Conservation (phyloP, 2,113 vertebrate species). For the Cololabis saira region DNA sequence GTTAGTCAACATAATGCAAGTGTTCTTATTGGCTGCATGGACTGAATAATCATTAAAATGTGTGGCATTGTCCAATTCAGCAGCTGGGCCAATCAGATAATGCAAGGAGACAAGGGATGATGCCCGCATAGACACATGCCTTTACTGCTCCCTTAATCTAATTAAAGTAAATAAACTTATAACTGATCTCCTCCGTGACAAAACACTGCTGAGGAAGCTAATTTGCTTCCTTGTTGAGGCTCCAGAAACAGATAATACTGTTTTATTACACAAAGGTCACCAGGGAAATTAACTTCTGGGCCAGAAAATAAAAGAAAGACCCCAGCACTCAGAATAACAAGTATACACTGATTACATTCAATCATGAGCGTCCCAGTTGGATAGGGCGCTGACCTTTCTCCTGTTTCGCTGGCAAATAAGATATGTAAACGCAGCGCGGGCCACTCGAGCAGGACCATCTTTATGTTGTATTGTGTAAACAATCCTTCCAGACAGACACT, state of each 20-base stretch:
- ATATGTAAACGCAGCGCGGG: constrained; percentile 71
- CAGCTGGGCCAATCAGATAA: constrained; percentile 72
- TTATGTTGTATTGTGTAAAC: constrained; percentile 75
- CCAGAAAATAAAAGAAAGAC: constrained; percentile 89
- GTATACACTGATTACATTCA: constrained; percentile 89
- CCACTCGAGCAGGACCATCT: constrained; percentile 37
- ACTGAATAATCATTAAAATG: constrained; percentile 62
- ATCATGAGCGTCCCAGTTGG: constrained; percentile 83
- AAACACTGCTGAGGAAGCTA: constrained; percentile 86
- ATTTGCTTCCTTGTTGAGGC: constrained; percentile 87
- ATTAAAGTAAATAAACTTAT: constrained; percentile 93
- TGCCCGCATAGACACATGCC: constrained; percentile 73
- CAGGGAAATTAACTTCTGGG: constrained; percentile 95
- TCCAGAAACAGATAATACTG: constrained; percentile 91
- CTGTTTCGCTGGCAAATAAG: constrained; percentile 77
- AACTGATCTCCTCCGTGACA: constrained; percentile 87
- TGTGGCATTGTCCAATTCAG: constrained; percentile 60
- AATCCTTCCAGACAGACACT: constrained; percentile 70
- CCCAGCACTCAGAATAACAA: constrained; percentile 83
- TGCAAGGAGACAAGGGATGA: constrained; percentile 74
- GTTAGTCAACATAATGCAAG: constrained; percentile 36
- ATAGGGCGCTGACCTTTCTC: constrained; percentile 85
- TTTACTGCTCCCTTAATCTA: constrained; percentile 84
- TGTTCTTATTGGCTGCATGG: constrained; percentile 37
- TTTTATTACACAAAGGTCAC: constrained; percentile 91